These are phyloP conservation scores for Hirudo medicinalis DNA, from an alignment of 1,140 invertebrate species.

Conservation along the genomic window DNA sequence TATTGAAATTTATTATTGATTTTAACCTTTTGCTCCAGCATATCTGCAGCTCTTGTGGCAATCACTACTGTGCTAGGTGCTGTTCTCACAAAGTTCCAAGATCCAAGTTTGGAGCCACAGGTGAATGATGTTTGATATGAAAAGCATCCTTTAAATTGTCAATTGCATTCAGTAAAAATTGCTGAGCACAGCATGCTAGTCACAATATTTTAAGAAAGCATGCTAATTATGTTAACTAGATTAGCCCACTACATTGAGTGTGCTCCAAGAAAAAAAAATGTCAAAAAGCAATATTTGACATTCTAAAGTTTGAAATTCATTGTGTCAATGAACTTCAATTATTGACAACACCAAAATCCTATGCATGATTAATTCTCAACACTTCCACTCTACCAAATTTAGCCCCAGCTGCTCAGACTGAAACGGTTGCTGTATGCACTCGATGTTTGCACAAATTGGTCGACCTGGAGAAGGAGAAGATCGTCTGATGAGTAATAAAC, in stretches of 20 bases:
- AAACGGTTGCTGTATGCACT: conserved; percentile 12
- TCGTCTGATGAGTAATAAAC: not conserved
- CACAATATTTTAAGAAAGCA: too few species aligned
- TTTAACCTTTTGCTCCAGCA: conserved; percentile 10
- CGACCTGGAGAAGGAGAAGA: not conserved
- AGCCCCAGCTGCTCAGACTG: conserved; percentile 15
- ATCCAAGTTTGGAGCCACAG: conserved; percentile 18
- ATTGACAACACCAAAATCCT: not conserved
- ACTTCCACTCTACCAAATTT: not conserved
- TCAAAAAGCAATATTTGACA: too few species aligned
- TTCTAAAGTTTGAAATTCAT: too few species aligned
- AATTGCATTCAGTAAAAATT: too few species aligned
- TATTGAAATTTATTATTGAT: not conserved
- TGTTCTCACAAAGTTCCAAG: conserved; percentile 18
- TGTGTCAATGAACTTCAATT: not conserved
- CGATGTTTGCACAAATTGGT: not conserved
- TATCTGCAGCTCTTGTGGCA: conserved; percentile 19
- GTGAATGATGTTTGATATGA: not conserved
- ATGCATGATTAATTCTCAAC: not conserved
- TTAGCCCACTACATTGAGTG: too few species aligned
- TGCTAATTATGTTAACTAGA: conserved; percentile 6
- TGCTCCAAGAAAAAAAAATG: too few species aligned
- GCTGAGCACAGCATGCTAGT: too few species aligned
- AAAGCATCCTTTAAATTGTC: too few species aligned
- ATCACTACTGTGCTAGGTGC: conserved; percentile 18